Base-by-base conservation (phyloP, 2,113 vertebrate species). In the Cyrtonyx montezumae region DNA sequence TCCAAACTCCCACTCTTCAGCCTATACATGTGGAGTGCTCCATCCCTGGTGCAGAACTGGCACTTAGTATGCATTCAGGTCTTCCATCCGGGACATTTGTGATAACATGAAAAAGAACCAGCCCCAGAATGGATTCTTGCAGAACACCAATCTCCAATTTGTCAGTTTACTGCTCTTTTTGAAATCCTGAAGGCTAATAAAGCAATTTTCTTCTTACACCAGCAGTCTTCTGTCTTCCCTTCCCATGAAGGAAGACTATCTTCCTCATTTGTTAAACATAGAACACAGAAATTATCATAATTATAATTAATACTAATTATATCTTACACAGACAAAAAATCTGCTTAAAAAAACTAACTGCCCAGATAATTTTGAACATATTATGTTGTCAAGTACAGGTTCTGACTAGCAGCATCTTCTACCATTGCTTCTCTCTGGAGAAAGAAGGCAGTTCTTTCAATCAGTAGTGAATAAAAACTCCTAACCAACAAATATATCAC, bases 131-230 rank as follows among this genome's bases (percentile, higher is more conserved):
- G 56, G 19, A 58, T 20, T 32, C 56, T 32, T n/a, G 56, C 19
- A 13, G 56, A n/a, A 58, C 20, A 32, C 28, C 13, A 15, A n/a
- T 16, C 37, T 67, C 51, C 17, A 6, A 5, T 28, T 79, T 58
- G 36, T 67, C 55, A 62, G 16, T 36, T 48, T 88, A 11, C 17
- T 55, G 2, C 2, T 30, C 19, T 46, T 56, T 63, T 58, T 68
- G 4, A 36, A 77, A 58, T 48, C 21, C 21, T 23, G 11, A 23
- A 48, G 48, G 9, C 48, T 48, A 22, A 48, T 22, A 22, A 48
- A 48, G 48, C 48, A 59, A 26, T 40, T 0, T 0, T 40, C 14
- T 66, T 53, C 42, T 53, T 45, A 11, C 3, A 14, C 37, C n/a
- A 1, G 1, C 51, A 6, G 55, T 70, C 76, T 68, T 75, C 28